Evolutionary conservation across 2,797 vertebrate genomes (phyloP).

Genomic region (Hoplostethus atlanticus): DNA sequence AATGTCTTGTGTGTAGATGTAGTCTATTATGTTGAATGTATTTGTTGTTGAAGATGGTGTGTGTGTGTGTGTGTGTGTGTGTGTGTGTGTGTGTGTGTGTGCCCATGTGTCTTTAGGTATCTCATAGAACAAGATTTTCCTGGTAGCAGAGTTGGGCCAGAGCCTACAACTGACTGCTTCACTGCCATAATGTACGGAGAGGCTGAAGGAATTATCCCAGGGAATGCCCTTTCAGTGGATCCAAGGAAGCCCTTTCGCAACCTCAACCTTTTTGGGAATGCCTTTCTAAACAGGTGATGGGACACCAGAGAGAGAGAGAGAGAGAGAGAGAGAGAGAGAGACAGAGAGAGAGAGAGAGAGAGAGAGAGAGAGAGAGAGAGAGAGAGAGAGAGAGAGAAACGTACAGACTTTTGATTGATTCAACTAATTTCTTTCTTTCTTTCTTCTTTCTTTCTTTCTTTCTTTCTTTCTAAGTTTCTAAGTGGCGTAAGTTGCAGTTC

Average conservation of each 20-base stretch:
- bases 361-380: slow-evolving; percentile 1
- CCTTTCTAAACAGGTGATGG: slow-evolving; percentile 91
- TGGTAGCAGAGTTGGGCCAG: slow-evolving; percentile 90
- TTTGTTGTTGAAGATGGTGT: not conserved
- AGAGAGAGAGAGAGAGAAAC: not conserved
- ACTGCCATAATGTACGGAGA: slow-evolving; percentile 92
- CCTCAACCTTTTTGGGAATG: slow-evolving; percentile 90
- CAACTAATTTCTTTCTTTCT: no score
- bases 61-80: not conserved
- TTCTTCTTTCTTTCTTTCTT: no score
- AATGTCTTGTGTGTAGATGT: not conserved
- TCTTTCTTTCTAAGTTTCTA: no score
- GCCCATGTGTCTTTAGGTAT: slow-evolving; percentile 77
- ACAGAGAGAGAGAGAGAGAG: not conserved
- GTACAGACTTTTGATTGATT: not conserved
- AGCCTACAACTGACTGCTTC: slow-evolving; percentile 94
- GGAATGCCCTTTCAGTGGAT: slow-evolving; percentile 91
- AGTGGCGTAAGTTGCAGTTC: not conserved
- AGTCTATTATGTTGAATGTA: not conserved
- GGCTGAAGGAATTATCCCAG: slow-evolving; percentile 85
- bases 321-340: not conserved
- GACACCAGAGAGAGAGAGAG: not conserved
- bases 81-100: slow-evolving; percentile 6
- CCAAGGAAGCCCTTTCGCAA: slow-evolving; percentile 92
- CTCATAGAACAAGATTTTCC: slow-evolving; percentile 92